A percentile compares a stretch with the other conserved stretches of the same genome.
These are phyloP conservation scores for Sarcophaga bullata DNA, from an alignment of 1,140 invertebrate genomes.

Conservation along the genomic window DNA sequence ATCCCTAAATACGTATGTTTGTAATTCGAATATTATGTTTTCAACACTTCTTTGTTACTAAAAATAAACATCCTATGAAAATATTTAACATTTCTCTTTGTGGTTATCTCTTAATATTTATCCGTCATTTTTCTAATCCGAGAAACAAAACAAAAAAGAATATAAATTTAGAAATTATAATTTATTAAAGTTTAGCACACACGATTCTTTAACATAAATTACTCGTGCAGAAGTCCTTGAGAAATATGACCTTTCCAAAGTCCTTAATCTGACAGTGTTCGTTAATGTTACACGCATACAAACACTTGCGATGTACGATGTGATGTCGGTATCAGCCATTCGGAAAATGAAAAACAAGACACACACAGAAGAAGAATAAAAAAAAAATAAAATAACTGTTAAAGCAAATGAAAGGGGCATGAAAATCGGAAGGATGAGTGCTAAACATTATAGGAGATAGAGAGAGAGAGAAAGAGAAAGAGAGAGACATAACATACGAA, in stretches of 20 bases:
- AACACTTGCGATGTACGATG: neutral
- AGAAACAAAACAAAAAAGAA: too few relatives aligned
- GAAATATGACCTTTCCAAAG: slow-evolving; percentile 3
- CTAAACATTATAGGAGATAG: too few relatives aligned
- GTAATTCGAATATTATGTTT: too few relatives aligned
- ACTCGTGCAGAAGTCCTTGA: neutral
- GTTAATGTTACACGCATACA: slow-evolving; percentile 49
- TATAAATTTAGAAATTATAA: neutral
- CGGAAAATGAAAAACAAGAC: slow-evolving; percentile 36
- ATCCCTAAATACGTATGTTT: too few relatives aligned
- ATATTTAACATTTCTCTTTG: too few relatives aligned
- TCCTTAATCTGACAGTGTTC: slow-evolving; percentile 19
- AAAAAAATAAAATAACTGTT: neutral
- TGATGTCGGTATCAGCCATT: neutral
- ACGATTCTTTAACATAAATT: slow-evolving; percentile 11
- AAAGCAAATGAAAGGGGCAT: too few relatives aligned
- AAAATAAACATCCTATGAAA: too few relatives aligned
- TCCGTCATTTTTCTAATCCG: too few relatives aligned
- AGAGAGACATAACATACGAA: neutral
- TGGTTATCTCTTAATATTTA: too few relatives aligned
- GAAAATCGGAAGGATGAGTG: too few relatives aligned
- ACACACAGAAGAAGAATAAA: slow-evolving; percentile 45
- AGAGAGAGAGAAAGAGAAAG: neutral
- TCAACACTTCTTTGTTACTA: too few relatives aligned
- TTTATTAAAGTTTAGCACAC: slow-evolving; percentile 5